Base-by-base conservation (phyloP, 1,140 invertebrate genomes). In the Philopotamus ludificatus region DNA sequence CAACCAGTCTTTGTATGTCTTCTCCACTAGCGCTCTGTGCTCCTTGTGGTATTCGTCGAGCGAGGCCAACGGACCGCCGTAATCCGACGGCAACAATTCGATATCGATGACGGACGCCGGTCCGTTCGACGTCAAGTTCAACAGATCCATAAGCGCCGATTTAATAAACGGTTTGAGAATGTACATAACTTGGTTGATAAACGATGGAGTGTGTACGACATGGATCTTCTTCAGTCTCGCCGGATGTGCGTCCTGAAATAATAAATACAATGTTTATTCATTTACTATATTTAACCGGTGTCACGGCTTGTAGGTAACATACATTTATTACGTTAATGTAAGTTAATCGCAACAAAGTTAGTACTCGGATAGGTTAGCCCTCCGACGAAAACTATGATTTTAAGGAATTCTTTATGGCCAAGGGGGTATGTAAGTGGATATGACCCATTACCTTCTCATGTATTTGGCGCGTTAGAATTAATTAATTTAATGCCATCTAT, bases 131-230 rank as follows among this genome's bases (percentile, higher is more conserved):
- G 76, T 75, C 63, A 85, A 84, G 72, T 82, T 80, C 3, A 86
- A 74, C 2, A 84, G 73, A 57, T 77, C 79, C 25, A 85, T 74
- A 7, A 86, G 72, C 57, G 85, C 81, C 9, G 81, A 82, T 70
- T 82, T 79, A 53, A 85, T 83, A 47, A 86, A 75, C 0, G 84
- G 84, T 44, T 83, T 79, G 1, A 85, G 74, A 4, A 86, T 74
- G 55, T 80, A 78, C 83, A 86, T 84, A 1, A 85, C 79, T 73
- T 85, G 83, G 71, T 85, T 83, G 54, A 86, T 84, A 73, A 83
- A 85, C 2, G 79, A 81, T 0, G 84, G 82, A 0, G 84, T 84
- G 67, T 86, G 83, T 3, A 85, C 76, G 0, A 85, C 78, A 70
- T 85, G 83, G 62, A 86, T 82, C 66, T 79, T 81, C 72, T 85